Conservation (phyloP, 2,888 invertebrate species). For the Tetropium fuscum region DNA sequence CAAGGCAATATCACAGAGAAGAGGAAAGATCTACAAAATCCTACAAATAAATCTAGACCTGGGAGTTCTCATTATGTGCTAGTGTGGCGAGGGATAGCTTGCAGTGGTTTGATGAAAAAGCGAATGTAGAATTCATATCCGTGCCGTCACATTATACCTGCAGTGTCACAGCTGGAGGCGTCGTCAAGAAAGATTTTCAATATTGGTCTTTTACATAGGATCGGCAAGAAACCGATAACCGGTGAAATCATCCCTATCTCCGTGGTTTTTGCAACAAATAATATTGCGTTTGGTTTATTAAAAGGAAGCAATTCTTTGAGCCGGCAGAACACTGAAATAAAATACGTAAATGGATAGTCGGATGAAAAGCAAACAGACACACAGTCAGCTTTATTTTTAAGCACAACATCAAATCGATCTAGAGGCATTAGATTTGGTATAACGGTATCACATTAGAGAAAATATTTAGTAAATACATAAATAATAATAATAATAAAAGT, state of each 20-base stretch:
- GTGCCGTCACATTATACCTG: conserved; percentile 58
- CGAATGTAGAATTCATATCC: conserved; percentile 60
- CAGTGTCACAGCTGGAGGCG: conserved; percentile 57
- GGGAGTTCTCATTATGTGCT: conserved; percentile 53
- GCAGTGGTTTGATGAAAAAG: conserved; percentile 58
- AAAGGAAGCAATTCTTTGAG: conserved; percentile 9
- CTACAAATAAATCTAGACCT: conserved; percentile 47
- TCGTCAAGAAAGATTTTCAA: conserved; percentile 56
- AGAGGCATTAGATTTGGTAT: too few species aligned
- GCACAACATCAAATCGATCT: too few species aligned
- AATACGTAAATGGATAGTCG: background rate
- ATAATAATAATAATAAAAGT: too few species aligned
- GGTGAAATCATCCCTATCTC: background rate
- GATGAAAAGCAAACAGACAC: too few species aligned
- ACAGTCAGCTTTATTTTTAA: too few species aligned
- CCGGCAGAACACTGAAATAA: conserved; percentile 1
- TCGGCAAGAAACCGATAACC: conserved; percentile 31
- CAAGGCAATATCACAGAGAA: conserved; percentile 14
- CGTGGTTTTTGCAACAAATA: conserved; percentile 15
- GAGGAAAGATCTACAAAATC: conserved; percentile 44
- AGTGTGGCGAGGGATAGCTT: conserved; percentile 43
- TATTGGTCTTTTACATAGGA: conserved; percentile 49
- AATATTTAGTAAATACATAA: too few species aligned
- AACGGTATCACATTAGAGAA: too few species aligned
- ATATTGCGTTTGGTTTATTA: conserved; percentile 16